Conservation (phyloP, 2,113 vertebrate species). For the Colistium nudipinnis region DNA sequence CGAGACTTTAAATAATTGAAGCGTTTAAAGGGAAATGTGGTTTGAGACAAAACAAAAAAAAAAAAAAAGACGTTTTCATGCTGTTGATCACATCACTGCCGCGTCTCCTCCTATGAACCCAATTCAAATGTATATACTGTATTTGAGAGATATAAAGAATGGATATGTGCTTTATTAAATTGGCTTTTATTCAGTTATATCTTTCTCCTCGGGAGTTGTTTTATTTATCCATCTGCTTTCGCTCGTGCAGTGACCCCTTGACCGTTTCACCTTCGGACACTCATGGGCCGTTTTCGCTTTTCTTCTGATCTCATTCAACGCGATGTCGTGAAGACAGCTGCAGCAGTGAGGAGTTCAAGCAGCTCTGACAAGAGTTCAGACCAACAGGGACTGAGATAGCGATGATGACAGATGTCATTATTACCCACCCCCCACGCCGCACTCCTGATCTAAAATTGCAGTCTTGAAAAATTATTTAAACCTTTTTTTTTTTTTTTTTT, state of each 20-base stretch:
- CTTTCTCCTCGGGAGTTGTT: no score
- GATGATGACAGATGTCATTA: no score
- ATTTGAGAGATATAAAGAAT: slow-evolving; percentile 3
- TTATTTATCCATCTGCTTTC: no score
- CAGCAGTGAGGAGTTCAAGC: no score
- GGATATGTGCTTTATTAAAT: slow-evolving; percentile 43
- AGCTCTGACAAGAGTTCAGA: no score
- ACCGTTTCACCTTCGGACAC: neutral
- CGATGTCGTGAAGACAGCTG: neutral
- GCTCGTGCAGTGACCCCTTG: no score
- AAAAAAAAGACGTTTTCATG: no score
- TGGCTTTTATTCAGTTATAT: slow-evolving; percentile 39
- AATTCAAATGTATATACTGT: slow-evolving; percentile 30
- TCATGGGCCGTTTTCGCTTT: neutral
- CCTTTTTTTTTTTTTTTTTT: neutral
- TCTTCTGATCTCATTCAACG: neutral
- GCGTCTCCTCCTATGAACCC: neutral
- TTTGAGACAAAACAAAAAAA: neutral
- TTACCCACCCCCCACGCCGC: no score
- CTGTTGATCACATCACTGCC: neutral
- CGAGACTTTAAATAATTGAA: neutral
- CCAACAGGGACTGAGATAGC: no score
- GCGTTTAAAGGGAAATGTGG: slow-evolving; percentile 39
- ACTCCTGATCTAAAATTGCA: no score
- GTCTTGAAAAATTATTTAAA: neutral